Conservation (phyloP, 2,113 vertebrate genomes). For the Acrocephalus arundinaceus region DNA sequence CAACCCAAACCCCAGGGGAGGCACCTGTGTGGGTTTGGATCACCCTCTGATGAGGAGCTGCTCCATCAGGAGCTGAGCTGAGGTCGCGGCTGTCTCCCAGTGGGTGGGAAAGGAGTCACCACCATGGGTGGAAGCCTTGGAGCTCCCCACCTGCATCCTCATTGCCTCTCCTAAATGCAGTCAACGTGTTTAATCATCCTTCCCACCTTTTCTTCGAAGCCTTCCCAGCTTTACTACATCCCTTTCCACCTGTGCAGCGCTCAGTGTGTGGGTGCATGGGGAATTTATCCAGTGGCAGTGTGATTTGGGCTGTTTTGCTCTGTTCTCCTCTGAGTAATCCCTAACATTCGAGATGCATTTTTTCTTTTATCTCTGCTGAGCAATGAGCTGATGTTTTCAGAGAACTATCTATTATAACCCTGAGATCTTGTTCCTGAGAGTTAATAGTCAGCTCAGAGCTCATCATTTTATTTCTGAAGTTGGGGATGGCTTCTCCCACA, state of each 20-base stretch:
- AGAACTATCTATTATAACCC: constrained; percentile 27
- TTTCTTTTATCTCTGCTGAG: constrained; percentile 22
- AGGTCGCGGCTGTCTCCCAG: neutral
- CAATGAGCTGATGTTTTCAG: constrained; percentile 21
- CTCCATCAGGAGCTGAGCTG: neutral
- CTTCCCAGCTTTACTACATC: neutral
- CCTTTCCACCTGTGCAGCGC: neutral
- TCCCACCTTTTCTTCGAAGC: neutral
- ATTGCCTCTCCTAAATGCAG: neutral
- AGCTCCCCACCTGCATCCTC: neutral
- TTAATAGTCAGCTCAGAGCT: constrained; percentile 33
- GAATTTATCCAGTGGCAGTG: neutral
- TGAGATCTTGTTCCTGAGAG: constrained; percentile 26
- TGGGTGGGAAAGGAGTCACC: neutral
- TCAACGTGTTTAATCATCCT: neutral
- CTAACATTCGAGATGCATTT: neutral
- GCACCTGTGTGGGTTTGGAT: neutral
- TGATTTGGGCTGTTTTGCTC: constrained; percentile 2
- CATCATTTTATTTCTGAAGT: constrained; percentile 23
- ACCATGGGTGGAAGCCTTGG: neutral
- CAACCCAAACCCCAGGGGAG: neutral
- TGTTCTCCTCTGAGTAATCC: constrained; percentile 46
- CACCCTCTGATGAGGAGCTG: neutral
- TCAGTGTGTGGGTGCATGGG: accelerated
- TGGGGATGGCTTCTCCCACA: constrained; percentile 8